Evolutionary conservation across 2,888 invertebrate genomes (phyloP), one percentile per base, ranked within the genome.

Genomic region (Harpalus rufipes): DNA sequence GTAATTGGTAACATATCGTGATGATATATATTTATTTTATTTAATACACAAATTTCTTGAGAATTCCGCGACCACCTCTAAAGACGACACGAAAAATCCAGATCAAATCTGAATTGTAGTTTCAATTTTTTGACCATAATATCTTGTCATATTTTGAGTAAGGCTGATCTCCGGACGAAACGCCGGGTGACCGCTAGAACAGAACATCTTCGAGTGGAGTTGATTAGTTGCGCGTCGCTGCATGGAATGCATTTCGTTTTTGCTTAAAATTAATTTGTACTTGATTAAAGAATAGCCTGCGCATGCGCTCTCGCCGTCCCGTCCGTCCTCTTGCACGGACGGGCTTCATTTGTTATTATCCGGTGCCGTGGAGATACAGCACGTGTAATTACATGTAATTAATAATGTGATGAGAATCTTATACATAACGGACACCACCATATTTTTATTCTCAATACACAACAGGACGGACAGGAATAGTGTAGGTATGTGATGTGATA

Each of bases 201-300:
- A 59, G 39, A 74, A 51, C 74, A 14, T 51, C 78, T 78, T 76
- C 51, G 72, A 68, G 68, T 59, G 56, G 58, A 74, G 83, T 74
- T 83, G 83, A 83, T 83, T 83, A 83, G 83, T 76, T 83, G 82
- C 59, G 68, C 68, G 39, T 51, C 56, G 81, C 61, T 58, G 39
- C 59, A 72, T 58, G 78, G 84, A 84, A 78, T 84, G 84, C 65
- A 78, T 84, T 83, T 84, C 78, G 84, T 83, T 83, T 83, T 83
- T 83, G 83, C 83, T 83, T 83, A 83, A 83, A 83, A 83, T 83
- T 83, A 83, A 83, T 83, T 83, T 83, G 59, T 78, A 78, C 78
- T 84, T 84, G 84, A 84, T 84, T 84, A 78, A 84, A 84, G 84
- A 84, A 82, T 82, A 39, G 59, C 51, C 82, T 72, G 82, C 72